phyloP scores from a whole-genome alignment of 2,888 invertebrate genomes.

The Dendrolimus houi region DNA sequence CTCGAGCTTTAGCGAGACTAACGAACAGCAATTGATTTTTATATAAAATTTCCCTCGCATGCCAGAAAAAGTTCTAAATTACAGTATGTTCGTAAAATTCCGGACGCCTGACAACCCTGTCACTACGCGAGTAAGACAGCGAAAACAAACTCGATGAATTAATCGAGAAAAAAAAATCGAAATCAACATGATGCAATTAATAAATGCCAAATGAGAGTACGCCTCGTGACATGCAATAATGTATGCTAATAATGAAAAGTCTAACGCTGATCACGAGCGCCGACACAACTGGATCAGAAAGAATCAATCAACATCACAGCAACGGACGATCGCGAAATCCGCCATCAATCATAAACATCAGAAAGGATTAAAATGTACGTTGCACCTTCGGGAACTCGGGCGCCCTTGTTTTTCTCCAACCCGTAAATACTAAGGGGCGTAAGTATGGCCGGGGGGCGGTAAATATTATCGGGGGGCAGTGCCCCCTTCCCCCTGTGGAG shows the following conservation, averaged over 20 bases:
- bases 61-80: too few species aligned
- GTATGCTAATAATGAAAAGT: neutral
- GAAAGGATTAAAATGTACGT: slow-evolving; percentile 77
- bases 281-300: slow-evolving; percentile 38
- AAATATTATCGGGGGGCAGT: slow-evolving; percentile 70
- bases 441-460: slow-evolving; percentile 75
- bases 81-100: too few species aligned
- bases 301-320: slow-evolving; percentile 70
- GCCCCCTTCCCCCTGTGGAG: slow-evolving; percentile 47
- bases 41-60: too few species aligned
- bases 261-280: neutral
- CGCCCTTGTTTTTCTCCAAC: slow-evolving; percentile 77
- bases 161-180: too few species aligned
- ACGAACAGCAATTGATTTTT: too few species aligned
- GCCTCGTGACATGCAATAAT: slow-evolving; percentile 7
- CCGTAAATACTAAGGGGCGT: slow-evolving; percentile 77
- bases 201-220: neutral
- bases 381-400: slow-evolving; percentile 75
- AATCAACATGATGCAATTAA: neutral
- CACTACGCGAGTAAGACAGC: too few species aligned
- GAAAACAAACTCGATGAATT: too few species aligned
- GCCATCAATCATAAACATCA: slow-evolving; percentile 76
- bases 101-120: too few species aligned
- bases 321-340: slow-evolving; percentile 67
- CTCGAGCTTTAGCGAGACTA: too few species aligned